Conservation (phyloP, 2,888 invertebrate genomes). For the Tillus elongatus region DNA sequence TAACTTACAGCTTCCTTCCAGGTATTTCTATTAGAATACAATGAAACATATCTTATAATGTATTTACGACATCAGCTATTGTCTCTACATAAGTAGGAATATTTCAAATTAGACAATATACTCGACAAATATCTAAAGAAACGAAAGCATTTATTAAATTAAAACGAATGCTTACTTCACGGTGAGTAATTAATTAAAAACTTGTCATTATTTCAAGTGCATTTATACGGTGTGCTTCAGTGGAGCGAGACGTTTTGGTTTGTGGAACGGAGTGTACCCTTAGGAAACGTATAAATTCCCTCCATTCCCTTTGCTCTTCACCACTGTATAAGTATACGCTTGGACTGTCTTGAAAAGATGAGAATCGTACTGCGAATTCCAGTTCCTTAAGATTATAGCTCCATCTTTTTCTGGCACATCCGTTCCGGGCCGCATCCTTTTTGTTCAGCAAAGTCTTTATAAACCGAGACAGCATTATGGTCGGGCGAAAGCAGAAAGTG, state of each 20-base stretch:
- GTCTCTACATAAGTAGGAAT: no score
- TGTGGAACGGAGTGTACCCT: constrained; percentile 36
- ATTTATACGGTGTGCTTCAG: constrained; percentile 31
- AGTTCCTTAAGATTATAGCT: constrained; percentile 39
- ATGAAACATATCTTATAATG: no score
- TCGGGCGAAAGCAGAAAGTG: constrained; percentile 30
- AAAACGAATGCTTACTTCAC: constrained; percentile 32
- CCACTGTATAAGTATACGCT: constrained; percentile 37
- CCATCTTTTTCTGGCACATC: constrained; percentile 29
- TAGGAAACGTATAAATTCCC: constrained; percentile 39
- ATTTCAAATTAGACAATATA: no score
- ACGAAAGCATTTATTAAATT: constrained; percentile 31
- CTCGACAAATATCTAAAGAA: no score
- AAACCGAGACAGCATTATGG: constrained; percentile 33
- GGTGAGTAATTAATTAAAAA: constrained; percentile 36
- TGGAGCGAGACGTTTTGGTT: constrained; percentile 34
- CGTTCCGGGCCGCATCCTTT: constrained; percentile 17
- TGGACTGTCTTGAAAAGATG: constrained; percentile 41
- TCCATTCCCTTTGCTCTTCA: constrained; percentile 18
- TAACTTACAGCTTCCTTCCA: no score
- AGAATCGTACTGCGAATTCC: constrained; percentile 41
- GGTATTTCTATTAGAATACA: no score
- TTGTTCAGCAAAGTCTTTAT: constrained; percentile 22
- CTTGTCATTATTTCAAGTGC: constrained; percentile 35
- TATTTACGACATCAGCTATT: no score